These are phyloP conservation scores for Cebus imitator DNA, from an alignment of 2,113 vertebrate genomes.

Conservation along the genomic window DNA sequence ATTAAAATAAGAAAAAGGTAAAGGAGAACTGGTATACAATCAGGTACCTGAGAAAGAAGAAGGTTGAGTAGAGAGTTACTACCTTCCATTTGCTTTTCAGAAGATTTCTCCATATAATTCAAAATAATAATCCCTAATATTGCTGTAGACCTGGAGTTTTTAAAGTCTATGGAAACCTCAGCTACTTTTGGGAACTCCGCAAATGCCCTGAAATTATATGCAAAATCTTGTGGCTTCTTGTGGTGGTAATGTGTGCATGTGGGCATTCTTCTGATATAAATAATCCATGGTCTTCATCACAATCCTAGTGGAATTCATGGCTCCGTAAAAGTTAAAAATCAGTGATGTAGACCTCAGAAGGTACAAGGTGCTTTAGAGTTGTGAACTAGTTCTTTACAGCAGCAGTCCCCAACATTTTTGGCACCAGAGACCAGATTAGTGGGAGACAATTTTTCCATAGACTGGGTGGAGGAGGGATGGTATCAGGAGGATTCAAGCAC, in stretches of 20 bases:
- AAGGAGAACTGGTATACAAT: background rate
- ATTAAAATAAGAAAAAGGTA: background rate
- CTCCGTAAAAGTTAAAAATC: background rate
- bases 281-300: background rate
- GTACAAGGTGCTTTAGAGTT: background rate
- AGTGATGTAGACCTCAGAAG: background rate
- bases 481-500: too few relatives aligned
- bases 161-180: background rate
- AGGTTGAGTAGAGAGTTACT: background rate
- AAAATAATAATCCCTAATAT: background rate
- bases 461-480: too few relatives aligned
- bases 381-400: constrained; percentile 20
- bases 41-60: background rate
- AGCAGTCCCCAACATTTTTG: too few relatives aligned
- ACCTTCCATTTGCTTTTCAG: background rate
- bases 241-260: background rate
- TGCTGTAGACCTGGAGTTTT: background rate
- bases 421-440: too few relatives aligned
- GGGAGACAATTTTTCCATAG: too few relatives aligned
- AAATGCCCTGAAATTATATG: background rate
- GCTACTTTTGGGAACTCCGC: background rate
- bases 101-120: background rate
- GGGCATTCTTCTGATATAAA: background rate
- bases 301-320: background rate
- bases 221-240: background rate